Conservation (phyloP, 2,888 invertebrate species). For the Synanthedon tipuliformis region DNA sequence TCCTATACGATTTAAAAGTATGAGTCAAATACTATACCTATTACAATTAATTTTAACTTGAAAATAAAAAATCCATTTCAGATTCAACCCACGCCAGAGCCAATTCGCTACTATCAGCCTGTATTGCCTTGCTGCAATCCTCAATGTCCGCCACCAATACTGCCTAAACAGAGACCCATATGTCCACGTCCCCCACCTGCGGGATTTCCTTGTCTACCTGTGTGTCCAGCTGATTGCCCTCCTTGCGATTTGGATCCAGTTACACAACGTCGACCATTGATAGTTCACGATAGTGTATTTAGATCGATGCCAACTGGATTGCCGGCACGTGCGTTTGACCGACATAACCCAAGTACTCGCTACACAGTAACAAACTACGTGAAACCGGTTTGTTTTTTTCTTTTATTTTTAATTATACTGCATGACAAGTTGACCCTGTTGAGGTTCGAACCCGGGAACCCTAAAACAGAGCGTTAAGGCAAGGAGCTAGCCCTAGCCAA, state of each 20-base stretch:
- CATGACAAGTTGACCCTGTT: too few species aligned
- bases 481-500: too few species aligned
- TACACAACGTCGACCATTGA: conserved; percentile 67
- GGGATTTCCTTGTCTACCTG: conserved; percentile 59
- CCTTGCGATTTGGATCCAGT: conserved; percentile 62
- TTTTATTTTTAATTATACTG: background rate
- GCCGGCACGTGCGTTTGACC: conserved; percentile 32
- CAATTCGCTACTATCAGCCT: conserved; percentile 49
- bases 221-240: conserved; percentile 56
- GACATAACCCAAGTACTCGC: conserved; percentile 36
- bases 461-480: too few species aligned
- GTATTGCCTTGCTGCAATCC: conserved; percentile 59
- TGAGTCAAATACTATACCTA: too few species aligned
- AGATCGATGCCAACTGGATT: conserved; percentile 37
- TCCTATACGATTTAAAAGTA: too few species aligned
- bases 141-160: conserved; percentile 64
- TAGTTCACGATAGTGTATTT: conserved; percentile 67
- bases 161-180: conserved; percentile 58
- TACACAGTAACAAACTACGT: conserved; percentile 43
- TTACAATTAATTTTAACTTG: too few species aligned
- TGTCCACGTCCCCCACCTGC: conserved; percentile 54
- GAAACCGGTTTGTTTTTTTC: conserved; percentile 26
- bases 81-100: conserved; percentile 52
- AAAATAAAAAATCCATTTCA: conserved; percentile 17
- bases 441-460: too few species aligned